Percentiles rank a stretch among this genome's conserved stretches.
phyloP scores from a whole-genome alignment of 2,888 invertebrate genomes.

The Folsomia manolachei region DNA sequence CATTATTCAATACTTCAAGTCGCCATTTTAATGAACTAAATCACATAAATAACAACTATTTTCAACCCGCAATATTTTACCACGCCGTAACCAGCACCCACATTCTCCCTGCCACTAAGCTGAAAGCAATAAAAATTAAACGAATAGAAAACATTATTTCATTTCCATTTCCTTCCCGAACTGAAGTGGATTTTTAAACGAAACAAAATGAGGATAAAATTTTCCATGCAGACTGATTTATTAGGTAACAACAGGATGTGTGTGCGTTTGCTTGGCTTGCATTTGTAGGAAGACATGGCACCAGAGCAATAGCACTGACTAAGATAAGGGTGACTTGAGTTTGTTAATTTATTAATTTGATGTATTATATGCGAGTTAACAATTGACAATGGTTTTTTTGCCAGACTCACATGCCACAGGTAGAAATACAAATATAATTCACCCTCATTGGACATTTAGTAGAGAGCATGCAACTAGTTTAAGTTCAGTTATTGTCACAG shows the following conservation, averaged over 20 bases:
- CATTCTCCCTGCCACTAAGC: no score
- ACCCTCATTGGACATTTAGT: not conserved
- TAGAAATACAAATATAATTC: not conserved
- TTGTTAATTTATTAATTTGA: conserved; percentile 4
- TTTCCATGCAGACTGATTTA: conserved; percentile 6
- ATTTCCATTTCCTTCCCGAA: not conserved
- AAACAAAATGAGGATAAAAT: no score
- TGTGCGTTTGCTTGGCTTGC: not conserved
- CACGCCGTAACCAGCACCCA: no score
- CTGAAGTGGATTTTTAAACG: not conserved
- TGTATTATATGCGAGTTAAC: conserved; percentile 6
- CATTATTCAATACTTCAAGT: no score
- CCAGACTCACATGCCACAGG: not conserved
- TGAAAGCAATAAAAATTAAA: not conserved
- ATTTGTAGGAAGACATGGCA: not conserved
- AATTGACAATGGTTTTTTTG: conserved; percentile 7
- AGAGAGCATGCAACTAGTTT: not conserved
- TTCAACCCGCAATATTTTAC: no score
- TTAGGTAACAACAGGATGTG: not conserved
- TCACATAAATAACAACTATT: conserved; percentile 13
- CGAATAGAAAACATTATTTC: not conserved
- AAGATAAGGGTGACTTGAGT: not conserved
- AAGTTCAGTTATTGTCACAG: not conserved
- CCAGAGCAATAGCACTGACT: not conserved
- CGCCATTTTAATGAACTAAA: conserved; percentile 5